These are phyloP conservation scores for Gymnocypris eckloni DNA, from an alignment of 2,797 vertebrate species.

Conservation along the genomic window DNA sequence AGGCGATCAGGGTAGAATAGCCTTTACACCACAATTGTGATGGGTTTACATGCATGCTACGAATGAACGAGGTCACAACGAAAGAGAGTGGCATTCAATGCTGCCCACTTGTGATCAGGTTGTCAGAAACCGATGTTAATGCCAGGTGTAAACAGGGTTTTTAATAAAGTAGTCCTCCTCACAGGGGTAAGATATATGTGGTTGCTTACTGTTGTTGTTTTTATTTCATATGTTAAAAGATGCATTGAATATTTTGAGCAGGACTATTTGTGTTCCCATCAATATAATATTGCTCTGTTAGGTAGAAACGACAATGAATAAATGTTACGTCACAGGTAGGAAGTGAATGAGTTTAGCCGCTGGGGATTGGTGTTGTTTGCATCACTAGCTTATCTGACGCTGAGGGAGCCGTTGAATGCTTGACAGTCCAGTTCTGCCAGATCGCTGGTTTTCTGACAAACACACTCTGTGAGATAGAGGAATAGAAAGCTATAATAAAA, in stretches of 20 bases:
- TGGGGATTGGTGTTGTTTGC: conserved; percentile 21
- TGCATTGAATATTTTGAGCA: neutral
- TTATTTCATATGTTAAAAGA: neutral
- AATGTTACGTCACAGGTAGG: neutral
- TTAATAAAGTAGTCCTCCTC: neutral
- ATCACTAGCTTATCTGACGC: conserved; percentile 28
- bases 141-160: neutral
- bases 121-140: neutral
- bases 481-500: conserved; percentile 40
- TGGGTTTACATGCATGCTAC: neutral
- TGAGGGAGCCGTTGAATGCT: conserved; percentile 53
- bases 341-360: conserved; percentile 32
- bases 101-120: neutral
- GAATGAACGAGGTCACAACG: neutral
- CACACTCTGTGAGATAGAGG: neutral
- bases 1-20: neutral
- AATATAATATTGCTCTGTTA: neutral
- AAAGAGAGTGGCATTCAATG: neutral
- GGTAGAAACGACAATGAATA: neutral
- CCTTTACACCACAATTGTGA: neutral
- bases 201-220: neutral
- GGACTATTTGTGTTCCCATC: neutral
- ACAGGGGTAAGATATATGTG: neutral
- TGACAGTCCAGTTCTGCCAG: conserved; percentile 71
- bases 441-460: conserved; percentile 52